phyloP scores from a whole-genome alignment of 2,113 vertebrate species.

The Nyctereutes procyonoides region DNA sequence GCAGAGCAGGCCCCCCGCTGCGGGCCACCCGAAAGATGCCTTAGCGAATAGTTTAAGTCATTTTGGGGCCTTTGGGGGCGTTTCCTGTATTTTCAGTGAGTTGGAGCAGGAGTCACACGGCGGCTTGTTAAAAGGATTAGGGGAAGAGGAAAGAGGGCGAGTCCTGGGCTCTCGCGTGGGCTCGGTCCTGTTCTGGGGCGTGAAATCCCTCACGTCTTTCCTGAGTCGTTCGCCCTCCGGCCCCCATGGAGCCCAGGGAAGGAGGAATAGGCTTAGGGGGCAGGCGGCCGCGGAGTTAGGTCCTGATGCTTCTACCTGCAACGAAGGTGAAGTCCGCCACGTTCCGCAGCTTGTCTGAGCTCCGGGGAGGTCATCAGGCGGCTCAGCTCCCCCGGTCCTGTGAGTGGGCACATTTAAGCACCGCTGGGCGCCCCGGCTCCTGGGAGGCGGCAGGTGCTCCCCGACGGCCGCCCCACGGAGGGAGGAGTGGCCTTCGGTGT shows the following conservation, averaged over 20 bases:
- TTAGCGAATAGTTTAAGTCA: background rate
- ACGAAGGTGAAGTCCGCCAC: background rate
- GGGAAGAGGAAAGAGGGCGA: background rate
- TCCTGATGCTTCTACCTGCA: background rate
- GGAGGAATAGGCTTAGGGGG: background rate
- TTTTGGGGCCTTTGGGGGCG: background rate
- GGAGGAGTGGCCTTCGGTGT: too few species aligned
- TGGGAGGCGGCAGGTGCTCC: too few species aligned
- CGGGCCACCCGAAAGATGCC: background rate
- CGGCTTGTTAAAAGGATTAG: background rate
- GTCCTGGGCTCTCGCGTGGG: rapidly evolving
- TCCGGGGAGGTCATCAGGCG: background rate
- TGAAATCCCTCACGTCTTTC: background rate
- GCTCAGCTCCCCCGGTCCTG: background rate
- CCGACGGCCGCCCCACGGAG: too few species aligned
- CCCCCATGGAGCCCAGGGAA: background rate
- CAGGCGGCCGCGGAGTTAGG: background rate
- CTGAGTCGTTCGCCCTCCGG: background rate
- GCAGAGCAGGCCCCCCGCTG: background rate
- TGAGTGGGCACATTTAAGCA: background rate
- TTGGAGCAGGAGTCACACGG: background rate
- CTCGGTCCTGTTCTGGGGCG: background rate
- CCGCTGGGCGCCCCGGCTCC: too few species aligned
- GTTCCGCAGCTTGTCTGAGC: background rate
- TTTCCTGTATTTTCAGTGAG: background rate